These are phyloP conservation scores for Hestina assimilis DNA, from an alignment of 1,140 invertebrate genomes.

Conservation along the genomic window DNA sequence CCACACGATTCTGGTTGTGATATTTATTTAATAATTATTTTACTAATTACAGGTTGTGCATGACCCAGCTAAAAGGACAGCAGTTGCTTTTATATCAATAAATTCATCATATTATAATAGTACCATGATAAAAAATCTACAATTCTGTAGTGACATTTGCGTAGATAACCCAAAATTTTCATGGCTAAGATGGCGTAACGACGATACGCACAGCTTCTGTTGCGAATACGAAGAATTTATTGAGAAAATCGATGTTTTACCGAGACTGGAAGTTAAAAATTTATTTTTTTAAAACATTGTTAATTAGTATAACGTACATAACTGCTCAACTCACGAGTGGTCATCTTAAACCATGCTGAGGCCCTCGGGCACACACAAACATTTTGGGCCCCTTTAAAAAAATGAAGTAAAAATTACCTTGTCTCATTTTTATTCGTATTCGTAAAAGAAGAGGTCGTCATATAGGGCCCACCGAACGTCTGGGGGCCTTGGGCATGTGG, in stretches of 20 bases:
- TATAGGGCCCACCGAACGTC: no score
- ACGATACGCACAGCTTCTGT: slow-evolving; percentile 61
- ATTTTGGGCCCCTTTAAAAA: no score
- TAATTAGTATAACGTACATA: no score
- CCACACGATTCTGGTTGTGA: no score
- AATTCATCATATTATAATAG: slow-evolving; percentile 57
- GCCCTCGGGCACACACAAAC: no score
- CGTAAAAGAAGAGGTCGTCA: no score
- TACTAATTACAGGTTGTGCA: slow-evolving; percentile 51
- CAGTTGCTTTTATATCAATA: slow-evolving; percentile 51
- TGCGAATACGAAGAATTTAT: slow-evolving; percentile 50
- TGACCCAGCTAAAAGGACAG: slow-evolving; percentile 34
- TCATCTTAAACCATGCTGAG: no score
- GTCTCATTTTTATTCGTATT: no score
- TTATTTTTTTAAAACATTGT: slow-evolving; percentile 41
- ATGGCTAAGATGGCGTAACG: slow-evolving; percentile 59
- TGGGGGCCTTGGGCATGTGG: no score
- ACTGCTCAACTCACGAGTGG: no score
- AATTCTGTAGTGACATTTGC: slow-evolving; percentile 53
- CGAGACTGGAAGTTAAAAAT: slow-evolving; percentile 37
- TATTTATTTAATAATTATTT: no score
- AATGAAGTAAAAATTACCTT: no score
- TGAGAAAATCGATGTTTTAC: slow-evolving; percentile 34
- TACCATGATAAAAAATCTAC: slow-evolving; percentile 29
- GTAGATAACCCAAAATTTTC: slow-evolving; percentile 27